Conservation (phyloP, 2,797 vertebrate species). For the Bufotes viridis region DNA sequence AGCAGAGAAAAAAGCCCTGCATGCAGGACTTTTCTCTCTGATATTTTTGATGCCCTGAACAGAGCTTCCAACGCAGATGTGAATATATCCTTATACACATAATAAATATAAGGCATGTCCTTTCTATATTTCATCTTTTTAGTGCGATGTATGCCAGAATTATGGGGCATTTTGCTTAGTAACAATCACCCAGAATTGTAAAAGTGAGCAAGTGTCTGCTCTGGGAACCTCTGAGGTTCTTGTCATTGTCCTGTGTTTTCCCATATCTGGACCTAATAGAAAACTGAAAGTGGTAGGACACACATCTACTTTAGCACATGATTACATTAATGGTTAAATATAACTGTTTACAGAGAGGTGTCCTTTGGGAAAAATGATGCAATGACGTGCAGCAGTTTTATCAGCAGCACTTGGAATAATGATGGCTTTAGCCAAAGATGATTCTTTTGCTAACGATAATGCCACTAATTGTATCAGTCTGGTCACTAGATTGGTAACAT, state of each 20-base stretch:
- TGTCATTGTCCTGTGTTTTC: neutral
- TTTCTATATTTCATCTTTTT: neutral
- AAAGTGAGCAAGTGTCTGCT: neutral
- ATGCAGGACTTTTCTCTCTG: too few relatives aligned
- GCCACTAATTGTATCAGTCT: neutral
- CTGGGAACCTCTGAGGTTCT: neutral
- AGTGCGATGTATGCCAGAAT: neutral
- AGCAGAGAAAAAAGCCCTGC: too few relatives aligned
- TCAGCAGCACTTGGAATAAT: neutral
- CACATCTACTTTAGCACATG: neutral
- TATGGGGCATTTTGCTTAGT: neutral
- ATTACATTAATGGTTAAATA: neutral
- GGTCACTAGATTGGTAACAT: neutral
- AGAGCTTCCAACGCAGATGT: too few relatives aligned
- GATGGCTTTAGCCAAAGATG: neutral
- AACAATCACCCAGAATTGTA: neutral
- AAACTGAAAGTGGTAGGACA: neutral
- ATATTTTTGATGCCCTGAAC: too few relatives aligned
- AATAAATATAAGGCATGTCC: too few relatives aligned
- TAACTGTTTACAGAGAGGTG: neutral
- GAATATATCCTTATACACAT: too few relatives aligned
- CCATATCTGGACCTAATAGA: neutral
- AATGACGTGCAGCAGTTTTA: neutral
- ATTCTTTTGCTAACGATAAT: neutral
- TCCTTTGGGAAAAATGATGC: conserved; percentile 7